Base-by-base conservation (phyloP, 2,888 invertebrate genomes). In the Hemaris fuciformis region DNA sequence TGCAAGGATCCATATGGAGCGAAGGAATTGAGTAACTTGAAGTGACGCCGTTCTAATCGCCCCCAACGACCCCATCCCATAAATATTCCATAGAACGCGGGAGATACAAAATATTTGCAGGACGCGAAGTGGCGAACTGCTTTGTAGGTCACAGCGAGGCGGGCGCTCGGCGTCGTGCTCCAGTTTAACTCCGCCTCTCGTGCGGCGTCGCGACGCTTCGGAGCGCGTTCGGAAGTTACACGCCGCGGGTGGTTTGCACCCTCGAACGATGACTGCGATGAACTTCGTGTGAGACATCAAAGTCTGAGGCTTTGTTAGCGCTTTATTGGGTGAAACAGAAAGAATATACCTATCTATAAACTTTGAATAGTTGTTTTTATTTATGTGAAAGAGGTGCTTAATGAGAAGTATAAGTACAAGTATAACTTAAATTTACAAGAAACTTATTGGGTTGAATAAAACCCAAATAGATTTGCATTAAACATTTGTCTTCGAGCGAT, bases 1-100 rank as follows among this genome's bases (percentile, higher is more conserved):
- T 90, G 81, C 85, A 89, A 77, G 80, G 68, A 75, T 76, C 77
- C 79, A 81, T 84, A 85, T 77, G 81, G 75, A 78, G 71, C 71
- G 75, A 73, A 80, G 80, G 79, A 79, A 82, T 80, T 84, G 83
- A 86, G 80, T 81, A 77, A 79, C 80, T 81, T 79, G 79, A 82
- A 84, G 83, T 85, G 87, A 90, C 81, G 83, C 81, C 83, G 83
- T 87, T 86, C 85, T 89, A 87, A 89, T 89, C 88, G 87, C 77
- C 73, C 74, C 72, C 73, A 74, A 77, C 77, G 80, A 79, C 83
- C 81, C 80, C 79, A 68, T 70, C 75, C 76, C 79, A 87, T 91
- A 88, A 91, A 91, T 91, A 89, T 90, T 91, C 77, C 75, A 88
- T 85, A 71, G 76, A 73, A 80, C 79, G 77, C 60, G 53, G 53